Percentiles rank a stretch among this genome's conserved stretches.
Conservation (phyloP, 2,113 vertebrate genomes). For the Oryzias melastigma region DNA sequence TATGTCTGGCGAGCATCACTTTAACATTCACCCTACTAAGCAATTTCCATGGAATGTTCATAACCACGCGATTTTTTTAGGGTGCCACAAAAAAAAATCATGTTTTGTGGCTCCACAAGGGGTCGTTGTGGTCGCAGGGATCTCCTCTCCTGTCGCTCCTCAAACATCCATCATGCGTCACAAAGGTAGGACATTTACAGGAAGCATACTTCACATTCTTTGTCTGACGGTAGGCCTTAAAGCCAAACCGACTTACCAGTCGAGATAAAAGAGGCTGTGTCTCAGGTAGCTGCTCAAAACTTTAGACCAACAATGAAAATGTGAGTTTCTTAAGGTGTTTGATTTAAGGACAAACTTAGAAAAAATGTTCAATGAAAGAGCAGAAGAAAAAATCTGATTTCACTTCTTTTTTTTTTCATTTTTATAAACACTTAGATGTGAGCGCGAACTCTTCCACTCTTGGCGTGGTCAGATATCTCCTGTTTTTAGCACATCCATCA, state of each 20-base stretch:
- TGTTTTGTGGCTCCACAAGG: constrained; percentile 50
- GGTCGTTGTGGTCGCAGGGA: constrained; percentile 54
- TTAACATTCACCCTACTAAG: no score
- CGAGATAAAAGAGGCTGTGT: no score
- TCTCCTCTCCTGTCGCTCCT: constrained; percentile 7
- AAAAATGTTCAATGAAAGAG: background rate
- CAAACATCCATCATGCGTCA: constrained; percentile 1
- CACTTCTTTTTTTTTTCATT: background rate
- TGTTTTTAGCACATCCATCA: constrained; percentile 51
- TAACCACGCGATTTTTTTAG: background rate
- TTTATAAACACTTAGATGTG: background rate
- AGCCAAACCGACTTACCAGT: no score
- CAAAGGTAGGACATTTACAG: background rate
- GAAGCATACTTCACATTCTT: background rate
- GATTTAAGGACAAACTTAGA: no score
- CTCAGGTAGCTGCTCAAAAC: no score
- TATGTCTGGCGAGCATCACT: no score
- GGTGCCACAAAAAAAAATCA: background rate
- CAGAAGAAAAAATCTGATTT: background rate
- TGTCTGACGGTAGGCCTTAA: background rate
- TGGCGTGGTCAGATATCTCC: constrained; percentile 11
- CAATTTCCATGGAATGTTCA: no score
- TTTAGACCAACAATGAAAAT: no score
- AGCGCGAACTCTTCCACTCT: background rate
- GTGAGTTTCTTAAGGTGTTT: no score